Evolutionary conservation across 2,888 invertebrate species (phyloP).

Genomic region (Erebia epiphron): DNA sequence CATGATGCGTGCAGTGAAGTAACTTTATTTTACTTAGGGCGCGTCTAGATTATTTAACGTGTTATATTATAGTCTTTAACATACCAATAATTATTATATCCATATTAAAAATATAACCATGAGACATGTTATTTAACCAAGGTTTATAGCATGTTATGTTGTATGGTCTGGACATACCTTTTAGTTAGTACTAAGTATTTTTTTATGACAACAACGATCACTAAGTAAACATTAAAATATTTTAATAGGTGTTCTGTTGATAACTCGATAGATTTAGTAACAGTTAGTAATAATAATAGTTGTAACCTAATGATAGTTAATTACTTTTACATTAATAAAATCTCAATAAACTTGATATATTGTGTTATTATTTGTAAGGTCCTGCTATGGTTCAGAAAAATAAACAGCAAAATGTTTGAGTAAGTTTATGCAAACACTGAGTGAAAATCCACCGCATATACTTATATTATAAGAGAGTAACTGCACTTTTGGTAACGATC

Average conservation of each 20-base stretch:
- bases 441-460: too few relatives aligned
- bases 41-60: too few relatives aligned
- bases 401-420: too few relatives aligned
- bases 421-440: too few relatives aligned
- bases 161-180: neutral
- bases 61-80: too few relatives aligned
- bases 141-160: too few relatives aligned
- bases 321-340: conserved; percentile 21
- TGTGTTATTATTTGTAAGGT: conserved; percentile 18
- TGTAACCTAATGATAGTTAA: neutral
- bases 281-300: conserved; percentile 6
- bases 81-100: too few relatives aligned
- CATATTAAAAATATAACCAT: too few relatives aligned
- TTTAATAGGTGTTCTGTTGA: neutral
- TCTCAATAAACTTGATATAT: conserved; percentile 2
- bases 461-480: too few relatives aligned
- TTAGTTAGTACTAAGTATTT: neutral
- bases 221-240: neutral
- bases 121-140: too few relatives aligned
- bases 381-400: too few relatives aligned
- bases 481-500: too few relatives aligned
- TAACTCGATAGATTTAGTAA: neutral
- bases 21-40: neutral
- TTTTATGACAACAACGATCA: conserved; percentile 1
- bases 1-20: neutral